Evolutionary conservation across 2,113 vertebrate genomes (phyloP).

Genomic region (Aphyosemion australe): DNA sequence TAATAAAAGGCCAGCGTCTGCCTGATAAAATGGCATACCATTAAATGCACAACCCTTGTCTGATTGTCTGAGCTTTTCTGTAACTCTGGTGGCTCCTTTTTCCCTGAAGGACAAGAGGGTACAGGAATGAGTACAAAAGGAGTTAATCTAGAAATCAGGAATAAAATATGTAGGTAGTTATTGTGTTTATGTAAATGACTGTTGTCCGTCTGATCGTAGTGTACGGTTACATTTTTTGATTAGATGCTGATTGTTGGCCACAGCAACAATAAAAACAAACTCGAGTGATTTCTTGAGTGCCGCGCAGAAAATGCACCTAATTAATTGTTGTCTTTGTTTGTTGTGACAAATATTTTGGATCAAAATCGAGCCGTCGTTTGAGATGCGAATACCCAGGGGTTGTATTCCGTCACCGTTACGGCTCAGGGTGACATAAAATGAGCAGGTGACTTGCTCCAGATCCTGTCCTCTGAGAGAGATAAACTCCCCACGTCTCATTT

Average conservation of each 20-base stretch:
- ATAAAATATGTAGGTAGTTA: neutral
- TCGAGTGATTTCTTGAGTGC: conserved; percentile 43
- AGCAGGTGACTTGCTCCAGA: conserved; percentile 25
- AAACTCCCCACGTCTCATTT: conserved; percentile 20
- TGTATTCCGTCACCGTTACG: neutral
- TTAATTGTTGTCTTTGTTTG: conserved; percentile 10
- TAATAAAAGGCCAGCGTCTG: conserved; percentile 61
- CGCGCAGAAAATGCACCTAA: neutral
- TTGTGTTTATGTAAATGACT: conserved; percentile 24
- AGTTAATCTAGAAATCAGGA: conserved; percentile 12
- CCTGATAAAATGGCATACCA: conserved; percentile 54
- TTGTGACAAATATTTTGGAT: neutral
- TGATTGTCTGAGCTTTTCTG: conserved; percentile 14
- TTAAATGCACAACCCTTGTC: conserved; percentile 26
- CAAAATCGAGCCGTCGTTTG: conserved; percentile 25
- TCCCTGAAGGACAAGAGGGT: neutral
- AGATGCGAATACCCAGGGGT: neutral
- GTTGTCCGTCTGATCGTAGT: neutral
- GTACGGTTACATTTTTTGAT: neutral
- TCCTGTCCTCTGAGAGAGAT: conserved; percentile 17
- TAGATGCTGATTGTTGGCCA: conserved; percentile 25
- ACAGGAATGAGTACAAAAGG: neutral
- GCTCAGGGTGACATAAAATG: conserved; percentile 17
- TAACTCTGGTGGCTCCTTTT: neutral
- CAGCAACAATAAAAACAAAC: neutral